phyloP scores from a whole-genome alignment of 2,113 vertebrate species.

The Okapia johnstoni region DNA sequence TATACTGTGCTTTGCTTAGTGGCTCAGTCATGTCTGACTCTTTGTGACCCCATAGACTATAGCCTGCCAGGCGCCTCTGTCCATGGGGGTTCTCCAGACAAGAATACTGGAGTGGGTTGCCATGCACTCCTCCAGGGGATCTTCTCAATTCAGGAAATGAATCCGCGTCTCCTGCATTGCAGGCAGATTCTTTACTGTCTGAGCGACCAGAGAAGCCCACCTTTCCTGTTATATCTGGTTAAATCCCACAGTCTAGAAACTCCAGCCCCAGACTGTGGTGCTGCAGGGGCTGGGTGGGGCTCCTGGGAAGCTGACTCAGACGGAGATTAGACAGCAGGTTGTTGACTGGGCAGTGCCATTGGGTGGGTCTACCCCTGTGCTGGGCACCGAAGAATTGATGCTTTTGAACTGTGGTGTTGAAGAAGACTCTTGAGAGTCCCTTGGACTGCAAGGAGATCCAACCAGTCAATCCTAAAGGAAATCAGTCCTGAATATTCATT shows the following conservation, averaged over 20 bases:
- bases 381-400: background rate
- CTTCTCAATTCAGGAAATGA: background rate
- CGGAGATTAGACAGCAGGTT: background rate
- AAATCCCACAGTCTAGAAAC: background rate
- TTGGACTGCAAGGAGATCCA: background rate
- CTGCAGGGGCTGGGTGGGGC: background rate
- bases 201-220: background rate
- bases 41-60: background rate
- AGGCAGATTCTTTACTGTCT: background rate
- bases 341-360: background rate
- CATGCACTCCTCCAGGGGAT: background rate
- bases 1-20: background rate
- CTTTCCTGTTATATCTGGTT: background rate
- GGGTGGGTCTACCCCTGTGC: background rate
- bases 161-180: background rate
- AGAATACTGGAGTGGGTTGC: background rate
- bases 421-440: background rate
- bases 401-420: background rate
- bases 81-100: background rate
- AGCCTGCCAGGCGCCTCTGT: background rate
- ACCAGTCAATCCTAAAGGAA: background rate
- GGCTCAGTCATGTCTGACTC: background rate
- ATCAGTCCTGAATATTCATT: background rate
- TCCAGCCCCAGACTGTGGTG: fast-evolving
- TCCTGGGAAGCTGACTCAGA: background rate